Conservation (phyloP, 2,797 vertebrate genomes). For the Rhinogobio ventralis region DNA sequence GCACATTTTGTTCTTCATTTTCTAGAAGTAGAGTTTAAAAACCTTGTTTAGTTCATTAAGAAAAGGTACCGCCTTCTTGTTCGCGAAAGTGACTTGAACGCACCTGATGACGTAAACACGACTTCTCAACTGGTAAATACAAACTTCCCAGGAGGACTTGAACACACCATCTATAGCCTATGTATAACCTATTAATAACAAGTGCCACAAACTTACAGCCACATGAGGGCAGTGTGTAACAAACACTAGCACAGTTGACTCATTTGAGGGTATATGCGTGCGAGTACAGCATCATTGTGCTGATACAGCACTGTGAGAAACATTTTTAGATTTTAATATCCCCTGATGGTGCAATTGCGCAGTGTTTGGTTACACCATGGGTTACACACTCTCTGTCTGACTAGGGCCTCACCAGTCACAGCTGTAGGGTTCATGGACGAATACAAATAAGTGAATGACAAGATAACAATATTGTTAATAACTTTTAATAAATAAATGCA, state of each 20-base stretch:
- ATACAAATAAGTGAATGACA: constrained; percentile 63
- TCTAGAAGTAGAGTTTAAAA: no score
- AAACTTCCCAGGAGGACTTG: no score
- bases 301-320: constrained; percentile 70
- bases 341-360: constrained; percentile 71
- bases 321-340: constrained; percentile 77
- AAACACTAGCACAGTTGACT: constrained; percentile 13
- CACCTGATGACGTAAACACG: no score
- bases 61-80: no score
- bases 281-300: constrained; percentile 57
- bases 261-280: constrained; percentile 5
- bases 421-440: constrained; percentile 71
- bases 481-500: constrained; percentile 46
- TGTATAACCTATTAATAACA: background rate
- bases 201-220: constrained; percentile 54
- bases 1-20: no score
- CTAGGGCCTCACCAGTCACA: constrained; percentile 73
- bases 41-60: no score
- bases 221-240: constrained; percentile 76
- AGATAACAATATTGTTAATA: constrained; percentile 61
- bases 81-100: no score
- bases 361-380: constrained; percentile 74
- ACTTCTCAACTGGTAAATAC: no score
- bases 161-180: no score
- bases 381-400: constrained; percentile 73